phyloP scores from a whole-genome alignment of 2,888 invertebrate species.

The Stegana nigrithorax region DNA sequence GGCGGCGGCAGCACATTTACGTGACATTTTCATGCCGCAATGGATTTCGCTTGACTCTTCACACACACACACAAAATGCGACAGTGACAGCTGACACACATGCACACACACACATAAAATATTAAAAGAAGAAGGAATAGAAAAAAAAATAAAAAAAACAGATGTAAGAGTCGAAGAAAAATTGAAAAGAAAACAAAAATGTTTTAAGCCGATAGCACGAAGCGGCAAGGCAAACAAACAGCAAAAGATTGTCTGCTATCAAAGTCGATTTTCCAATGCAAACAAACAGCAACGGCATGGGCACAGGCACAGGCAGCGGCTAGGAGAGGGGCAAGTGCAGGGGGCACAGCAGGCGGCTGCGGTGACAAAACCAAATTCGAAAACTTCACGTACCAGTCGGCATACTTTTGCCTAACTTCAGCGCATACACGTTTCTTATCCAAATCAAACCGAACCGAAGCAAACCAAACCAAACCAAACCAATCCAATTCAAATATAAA shows the following conservation, averaged over 20 bases:
- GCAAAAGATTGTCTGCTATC: not conserved
- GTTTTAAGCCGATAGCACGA: conserved; percentile 17
- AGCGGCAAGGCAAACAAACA: conserved; percentile 9
- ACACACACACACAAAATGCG: too few species aligned
- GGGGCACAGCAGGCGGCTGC: not conserved
- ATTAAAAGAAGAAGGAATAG: too few species aligned
- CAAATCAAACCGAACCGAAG: too few species aligned
- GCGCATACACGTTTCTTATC: too few species aligned
- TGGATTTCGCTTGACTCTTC: not conserved
- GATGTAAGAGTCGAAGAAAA: too few species aligned
- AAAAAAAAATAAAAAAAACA: not conserved
- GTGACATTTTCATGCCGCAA: not conserved
- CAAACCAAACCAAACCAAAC: too few species aligned
- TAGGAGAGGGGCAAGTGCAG: not conserved
- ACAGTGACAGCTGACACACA: too few species aligned
- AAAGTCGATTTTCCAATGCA: conserved; percentile 8
- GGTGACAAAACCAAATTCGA: not conserved
- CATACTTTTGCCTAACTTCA: not conserved
- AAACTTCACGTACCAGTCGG: not conserved
- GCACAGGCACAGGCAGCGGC: not conserved
- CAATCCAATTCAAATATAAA: too few species aligned
- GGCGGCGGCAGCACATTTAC: not conserved
- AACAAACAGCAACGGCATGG: not conserved
- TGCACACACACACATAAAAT: too few species aligned
- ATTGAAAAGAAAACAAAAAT: too few species aligned